Base-by-base conservation (phyloP, 2,797 vertebrate species). In the Moxostoma hubbsi region DNA sequence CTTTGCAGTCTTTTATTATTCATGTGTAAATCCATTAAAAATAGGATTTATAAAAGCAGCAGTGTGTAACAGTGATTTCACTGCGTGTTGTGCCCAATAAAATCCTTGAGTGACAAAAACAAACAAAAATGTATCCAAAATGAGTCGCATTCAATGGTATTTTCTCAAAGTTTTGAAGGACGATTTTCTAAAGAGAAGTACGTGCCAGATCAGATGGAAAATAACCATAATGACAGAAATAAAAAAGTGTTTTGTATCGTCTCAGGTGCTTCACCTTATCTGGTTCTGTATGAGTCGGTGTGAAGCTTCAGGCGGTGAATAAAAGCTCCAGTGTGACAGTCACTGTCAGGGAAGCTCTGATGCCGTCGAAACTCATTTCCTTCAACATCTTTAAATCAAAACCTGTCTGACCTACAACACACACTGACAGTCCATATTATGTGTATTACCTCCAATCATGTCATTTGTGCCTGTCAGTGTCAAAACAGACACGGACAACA, bases 281-380 rank as follows among this genome's bases (percentile, higher is more conserved):
- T 8, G 2, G 11, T 9, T 59, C 11, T 51, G 11, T 54, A 9
- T 64, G 36, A 15, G 54, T 18, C 13, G 36, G 7, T 12, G 43
- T 57, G 36, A 4, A 4, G 49, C 49, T 74, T 54, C 73, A 54
- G 73, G 73, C n/a, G 0, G 11, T 64, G 73, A 53, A 75, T 54
- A 64, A 75, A 54, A 16, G 53, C 59, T 9, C 59, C 64, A 12
- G 12, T 49, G 4, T 67, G 73, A 75, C 73, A 64, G 68, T 18
- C 18, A 15, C 59, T 53, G 61, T 64, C 61, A 64, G 13, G 5
- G 59, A 6, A 5, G 3, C 68, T 11, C 24, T 13, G 59, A 13
- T 13, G 58, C 58, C 45, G 59, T 74, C 72, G 2, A 63, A 45
- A 63, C 80, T 73, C 83, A 77, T 84, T 86, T 85, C 47, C 58